phyloP scores from a whole-genome alignment of 2,113 vertebrate species.

The Sorex fumeus region DNA sequence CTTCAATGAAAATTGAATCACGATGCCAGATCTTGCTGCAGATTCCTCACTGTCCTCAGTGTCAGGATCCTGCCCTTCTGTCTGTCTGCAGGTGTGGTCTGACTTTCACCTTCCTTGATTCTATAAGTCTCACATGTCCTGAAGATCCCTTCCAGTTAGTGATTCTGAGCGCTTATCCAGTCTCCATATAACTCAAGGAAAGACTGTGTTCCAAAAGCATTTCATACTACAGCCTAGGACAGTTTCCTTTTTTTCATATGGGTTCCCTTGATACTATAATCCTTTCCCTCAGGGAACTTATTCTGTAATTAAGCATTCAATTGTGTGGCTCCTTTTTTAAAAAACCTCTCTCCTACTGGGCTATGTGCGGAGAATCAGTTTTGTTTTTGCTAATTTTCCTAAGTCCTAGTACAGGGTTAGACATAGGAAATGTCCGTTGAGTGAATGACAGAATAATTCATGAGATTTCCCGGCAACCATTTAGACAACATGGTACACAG shows the following conservation, averaged over 20 bases:
- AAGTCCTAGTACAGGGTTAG: not conserved
- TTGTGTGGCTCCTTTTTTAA: not conserved
- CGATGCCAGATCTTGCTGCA: not conserved
- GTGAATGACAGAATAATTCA: not conserved
- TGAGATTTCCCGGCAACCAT: rapidly evolving
- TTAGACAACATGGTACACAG: not conserved
- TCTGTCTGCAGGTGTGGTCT: not conserved
- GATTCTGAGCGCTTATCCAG: not conserved
- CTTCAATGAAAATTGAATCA: not conserved
- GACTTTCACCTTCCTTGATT: not conserved
- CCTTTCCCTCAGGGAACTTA: not conserved
- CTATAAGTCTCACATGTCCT: not conserved
- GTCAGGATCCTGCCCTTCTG: rapidly evolving
- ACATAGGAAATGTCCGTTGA: not conserved
- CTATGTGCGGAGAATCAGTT: rapidly evolving
- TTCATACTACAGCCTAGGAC: not conserved
- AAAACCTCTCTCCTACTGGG: not conserved
- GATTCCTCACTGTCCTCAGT: not conserved
- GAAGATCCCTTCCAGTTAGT: not conserved
- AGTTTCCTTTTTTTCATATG: not conserved
- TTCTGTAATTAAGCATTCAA: not conserved
- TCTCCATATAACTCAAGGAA: not conserved
- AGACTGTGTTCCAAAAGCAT: not conserved
- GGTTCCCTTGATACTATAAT: not conserved
- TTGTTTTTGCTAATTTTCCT: not conserved